phyloP scores from a whole-genome alignment of 2,888 invertebrate species.

The Perizoma affinitatum region DNA sequence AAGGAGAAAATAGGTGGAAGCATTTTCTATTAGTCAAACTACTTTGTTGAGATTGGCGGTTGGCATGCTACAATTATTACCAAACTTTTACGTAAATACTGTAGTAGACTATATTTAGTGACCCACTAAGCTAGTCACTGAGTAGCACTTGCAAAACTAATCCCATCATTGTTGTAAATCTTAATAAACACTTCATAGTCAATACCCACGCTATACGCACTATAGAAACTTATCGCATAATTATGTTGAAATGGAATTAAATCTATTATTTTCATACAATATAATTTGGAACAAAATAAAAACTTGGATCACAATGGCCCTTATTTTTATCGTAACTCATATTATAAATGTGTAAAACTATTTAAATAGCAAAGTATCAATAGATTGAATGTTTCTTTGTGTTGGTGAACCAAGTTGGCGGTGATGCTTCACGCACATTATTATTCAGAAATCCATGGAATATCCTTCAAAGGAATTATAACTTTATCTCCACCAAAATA shows the following conservation, averaged over 20 bases:
- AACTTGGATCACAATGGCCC: conserved; percentile 65
- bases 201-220: conserved; percentile 24
- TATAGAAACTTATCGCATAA: conserved; percentile 48
- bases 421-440: conserved; percentile 81
- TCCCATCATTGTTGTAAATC: conserved; percentile 12
- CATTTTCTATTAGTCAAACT: too few species aligned
- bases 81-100: too few species aligned
- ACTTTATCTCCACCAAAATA: conserved; percentile 22
- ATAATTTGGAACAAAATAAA: conserved; percentile 70
- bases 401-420: conserved; percentile 82
- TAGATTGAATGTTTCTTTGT: conserved; percentile 79
- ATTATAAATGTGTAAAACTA: conserved; percentile 84
- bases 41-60: too few species aligned
- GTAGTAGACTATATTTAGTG: too few species aligned
- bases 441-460: conserved; percentile 64
- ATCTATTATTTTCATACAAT: conserved; percentile 81
- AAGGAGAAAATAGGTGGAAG: too few species aligned
- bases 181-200: conserved; percentile 13
- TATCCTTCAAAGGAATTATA: conserved; percentile 39
- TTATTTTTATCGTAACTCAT: conserved; percentile 78
- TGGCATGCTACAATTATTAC: too few species aligned
- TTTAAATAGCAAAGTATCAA: conserved; percentile 81
- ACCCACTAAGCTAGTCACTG: background rate
- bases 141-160: background rate
- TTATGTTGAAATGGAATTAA: conserved; percentile 78